Base-by-base conservation (phyloP, 2,113 vertebrate genomes). In the Prionailurus viverrinus region DNA sequence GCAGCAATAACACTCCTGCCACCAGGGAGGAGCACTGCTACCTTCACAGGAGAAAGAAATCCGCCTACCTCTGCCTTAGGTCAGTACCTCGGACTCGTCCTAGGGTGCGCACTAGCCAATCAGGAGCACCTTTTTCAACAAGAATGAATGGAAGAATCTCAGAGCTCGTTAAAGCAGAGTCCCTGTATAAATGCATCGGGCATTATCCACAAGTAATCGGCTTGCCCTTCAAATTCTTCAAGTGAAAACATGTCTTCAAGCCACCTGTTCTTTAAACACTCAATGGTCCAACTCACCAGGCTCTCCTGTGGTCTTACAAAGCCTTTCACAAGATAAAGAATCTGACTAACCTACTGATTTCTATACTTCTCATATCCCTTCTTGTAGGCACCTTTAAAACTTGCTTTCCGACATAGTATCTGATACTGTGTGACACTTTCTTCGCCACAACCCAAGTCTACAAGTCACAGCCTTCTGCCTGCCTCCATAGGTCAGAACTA, bases 391-490 rank as follows among this genome's bases (percentile, higher is more conserved):
- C 33, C 65, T 95, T 91, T 74, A 87, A 85, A 93, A 91, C 63
- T 48, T 63, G 25, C 48, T 58, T 94, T 89, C 61, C 81, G 41
- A 82, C 45, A 80, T n/a, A 29, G 19, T 69, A 13, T 31, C 8
- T 74, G 15, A 90, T 33, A 78, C 58, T 92, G 11, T 9, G 27
- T 29, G 41, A 45, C 73, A 76, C 41, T 69, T 76, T 94, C 68
- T 86, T 81, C 73, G 53, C 29, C 76, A 58, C 39, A 71, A 65
- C 92, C 21, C 61, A 94, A 61, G 53, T 76, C 1, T 39, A 79
- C 69, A 48, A 89, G 65, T 74, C n/a, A 55, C 55, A 93, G 61
- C 61, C 36, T 86, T 96, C 73, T 76, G 55, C 88, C 76, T 91
- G 39, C 69, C n/a, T 87, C 95, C 76, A 55, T 12, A 13, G 18